Evolutionary conservation across 1,140 invertebrate species (phyloP).

Genomic region (Apis florea): DNA sequence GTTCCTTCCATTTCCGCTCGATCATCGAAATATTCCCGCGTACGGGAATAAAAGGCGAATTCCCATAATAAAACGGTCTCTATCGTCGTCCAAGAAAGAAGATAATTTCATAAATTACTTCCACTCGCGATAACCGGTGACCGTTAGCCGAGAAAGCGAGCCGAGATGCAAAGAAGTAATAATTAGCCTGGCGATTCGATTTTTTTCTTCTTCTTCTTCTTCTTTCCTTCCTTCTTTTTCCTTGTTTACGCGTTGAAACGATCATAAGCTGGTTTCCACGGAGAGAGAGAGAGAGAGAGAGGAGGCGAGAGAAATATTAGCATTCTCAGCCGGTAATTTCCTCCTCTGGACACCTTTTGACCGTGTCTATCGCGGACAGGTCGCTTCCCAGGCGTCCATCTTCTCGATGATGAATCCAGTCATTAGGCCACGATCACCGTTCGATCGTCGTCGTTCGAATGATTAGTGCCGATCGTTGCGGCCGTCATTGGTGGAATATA

Average conservation of each 20-base stretch:
- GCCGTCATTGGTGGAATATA: background rate
- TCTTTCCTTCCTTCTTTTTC: background rate
- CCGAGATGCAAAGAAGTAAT: background rate
- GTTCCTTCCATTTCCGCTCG: background rate
- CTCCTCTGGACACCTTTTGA: background rate
- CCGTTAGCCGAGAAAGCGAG: conserved; percentile 1
- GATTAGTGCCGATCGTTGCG: conserved; percentile 8
- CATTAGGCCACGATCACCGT: background rate
- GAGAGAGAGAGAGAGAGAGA: background rate
- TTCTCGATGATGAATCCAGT: conserved; percentile 1
- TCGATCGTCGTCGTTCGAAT: background rate
- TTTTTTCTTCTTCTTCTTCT: background rate
- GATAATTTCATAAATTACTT: conserved; percentile 27
- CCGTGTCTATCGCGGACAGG: background rate
- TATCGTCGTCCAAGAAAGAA: background rate
- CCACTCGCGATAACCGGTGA: conserved; percentile 9
- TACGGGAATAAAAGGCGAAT: conserved; percentile 3
- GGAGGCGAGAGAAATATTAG: background rate
- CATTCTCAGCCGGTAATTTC: background rate
- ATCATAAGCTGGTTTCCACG: background rate
- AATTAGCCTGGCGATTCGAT: conserved; percentile 11
- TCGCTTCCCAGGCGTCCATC: background rate
- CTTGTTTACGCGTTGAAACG: background rate
- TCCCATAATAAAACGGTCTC: conserved; percentile 13
- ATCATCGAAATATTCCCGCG: background rate